Percentiles rank a stretch among this genome's conserved stretches.
phyloP scores from a whole-genome alignment of 2,888 invertebrate species.

The Xestia sexstrigata region DNA sequence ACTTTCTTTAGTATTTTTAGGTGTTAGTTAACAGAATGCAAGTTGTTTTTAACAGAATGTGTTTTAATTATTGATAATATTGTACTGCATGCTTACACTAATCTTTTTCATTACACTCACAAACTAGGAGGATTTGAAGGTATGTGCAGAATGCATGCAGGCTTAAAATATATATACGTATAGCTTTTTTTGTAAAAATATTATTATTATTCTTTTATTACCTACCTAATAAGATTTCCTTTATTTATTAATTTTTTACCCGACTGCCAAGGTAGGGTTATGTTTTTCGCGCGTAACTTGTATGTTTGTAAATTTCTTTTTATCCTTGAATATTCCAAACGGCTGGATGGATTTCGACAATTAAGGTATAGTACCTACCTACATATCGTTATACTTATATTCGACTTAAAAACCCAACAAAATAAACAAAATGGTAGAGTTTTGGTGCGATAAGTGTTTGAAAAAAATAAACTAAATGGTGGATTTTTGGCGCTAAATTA shows the following conservation, averaged over 20 bases:
- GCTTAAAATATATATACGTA: constrained; percentile 48
- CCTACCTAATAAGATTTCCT: constrained; percentile 1
- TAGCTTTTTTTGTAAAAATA: constrained; percentile 46
- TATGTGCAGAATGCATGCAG: constrained; percentile 63
- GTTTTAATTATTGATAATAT: constrained; percentile 55
- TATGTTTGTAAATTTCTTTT: too few species aligned
- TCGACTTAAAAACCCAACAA: too few species aligned
- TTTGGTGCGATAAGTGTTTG: too few species aligned
- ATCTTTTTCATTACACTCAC: constrained; percentile 65
- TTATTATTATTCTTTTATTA: constrained; percentile 27
- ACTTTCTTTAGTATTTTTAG: constrained; percentile 60
- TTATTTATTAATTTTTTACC: not conserved
- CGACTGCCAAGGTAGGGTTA: too few species aligned
- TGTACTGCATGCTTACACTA: constrained; percentile 72
- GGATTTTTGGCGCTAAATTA: too few species aligned
- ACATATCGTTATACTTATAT: too few species aligned
- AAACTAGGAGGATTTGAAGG: constrained; percentile 65
- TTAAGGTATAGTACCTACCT: too few species aligned
- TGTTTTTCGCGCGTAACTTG: too few species aligned
- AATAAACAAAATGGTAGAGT: too few species aligned
- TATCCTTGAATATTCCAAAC: too few species aligned
- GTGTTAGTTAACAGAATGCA: constrained; percentile 59
- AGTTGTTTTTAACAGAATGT: constrained; percentile 57
- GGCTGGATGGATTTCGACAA: too few species aligned
- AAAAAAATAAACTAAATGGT: too few species aligned